Base-by-base conservation (phyloP, 2,113 vertebrate genomes). In the Pseudolaguvia tuberculata region DNA sequence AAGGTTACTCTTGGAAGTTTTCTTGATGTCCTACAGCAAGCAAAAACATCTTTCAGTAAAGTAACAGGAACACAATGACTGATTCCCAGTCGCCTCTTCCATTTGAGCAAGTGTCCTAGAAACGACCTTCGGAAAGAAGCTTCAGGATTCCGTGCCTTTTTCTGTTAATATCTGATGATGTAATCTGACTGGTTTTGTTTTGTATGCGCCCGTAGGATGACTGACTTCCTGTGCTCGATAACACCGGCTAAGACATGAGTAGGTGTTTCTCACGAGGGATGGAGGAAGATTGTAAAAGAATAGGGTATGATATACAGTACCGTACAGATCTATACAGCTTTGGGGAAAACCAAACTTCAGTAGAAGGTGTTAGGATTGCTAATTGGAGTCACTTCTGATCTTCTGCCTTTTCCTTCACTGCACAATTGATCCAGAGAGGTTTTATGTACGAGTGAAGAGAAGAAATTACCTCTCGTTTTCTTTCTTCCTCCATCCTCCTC, bases 361-460 rank as follows among this genome's bases (percentile, higher is more conserved):
- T 79, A 81, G 81, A 86, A 84, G 84, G 81, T 85, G 83, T 81
- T 45, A 80, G 83, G 85, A 86, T 87, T 88, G 86, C 85, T 88
- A 89, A 91, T 83, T 84, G 73, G 83, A 82, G 82, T 84, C 81
- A 75, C 76, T 78, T 61, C 63, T 73, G 76, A 79, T 78, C 76
- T 70, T 73, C 79, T 77, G 78, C 68, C 77, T 62, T 50, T 57
- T 77, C 70, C 62, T 69, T 56, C 48, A 65, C 70, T 79, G 77
- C 25, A n/a, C 59, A 56, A 84, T 75, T 83, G 78, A 82, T 83
- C 77, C 79, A 71, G 72, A 42, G 80, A 79, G 85, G 76, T 80
- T 84, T 83, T 79, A 75, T 79, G 77, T 70, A 84, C 76, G 75
- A 87, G 80, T 61, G 78, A 81, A 82, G 81, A 84, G 85, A 84